phyloP scores from a whole-genome alignment of 1,140 invertebrate species.

The Temnothorax longispinosus region DNA sequence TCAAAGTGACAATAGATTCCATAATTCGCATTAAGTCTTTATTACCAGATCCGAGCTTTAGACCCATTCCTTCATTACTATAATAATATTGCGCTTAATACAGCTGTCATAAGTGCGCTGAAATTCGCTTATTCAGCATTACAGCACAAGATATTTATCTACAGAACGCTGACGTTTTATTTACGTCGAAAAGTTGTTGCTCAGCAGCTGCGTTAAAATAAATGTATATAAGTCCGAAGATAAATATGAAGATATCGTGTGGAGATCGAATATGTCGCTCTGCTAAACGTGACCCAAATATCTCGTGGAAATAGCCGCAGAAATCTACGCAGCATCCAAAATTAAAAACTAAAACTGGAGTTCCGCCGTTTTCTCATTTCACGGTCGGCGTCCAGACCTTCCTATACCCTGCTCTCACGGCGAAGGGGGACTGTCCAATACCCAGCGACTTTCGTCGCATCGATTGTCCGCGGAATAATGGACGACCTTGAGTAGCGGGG shows the following conservation, averaged over 20 bases:
- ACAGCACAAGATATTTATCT: neutral
- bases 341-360: constrained; percentile 47
- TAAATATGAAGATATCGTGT: constrained; percentile 12
- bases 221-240: neutral
- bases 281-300: neutral
- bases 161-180: constrained; percentile 20
- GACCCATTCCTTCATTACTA: neutral
- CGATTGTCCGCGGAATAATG: constrained; percentile 61
- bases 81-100: neutral
- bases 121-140: neutral
- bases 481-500: constrained; percentile 29
- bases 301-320: neutral
- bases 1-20: neutral
- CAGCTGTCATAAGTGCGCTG: neutral
- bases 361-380: constrained; percentile 32
- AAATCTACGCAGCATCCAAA: constrained; percentile 8
- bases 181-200: neutral
- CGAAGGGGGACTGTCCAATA: constrained; percentile 7
- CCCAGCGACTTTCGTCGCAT: constrained; percentile 14
- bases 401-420: neutral
- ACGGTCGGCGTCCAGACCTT: neutral
- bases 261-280: neutral
- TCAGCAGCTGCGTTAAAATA: constrained; percentile 14
- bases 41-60: neutral
- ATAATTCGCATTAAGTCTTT: neutral